Evolutionary conservation across 35 echinoderm and acorn worm species (phyloP).

Genomic region (Heliocidaris erythrogramma): DNA sequence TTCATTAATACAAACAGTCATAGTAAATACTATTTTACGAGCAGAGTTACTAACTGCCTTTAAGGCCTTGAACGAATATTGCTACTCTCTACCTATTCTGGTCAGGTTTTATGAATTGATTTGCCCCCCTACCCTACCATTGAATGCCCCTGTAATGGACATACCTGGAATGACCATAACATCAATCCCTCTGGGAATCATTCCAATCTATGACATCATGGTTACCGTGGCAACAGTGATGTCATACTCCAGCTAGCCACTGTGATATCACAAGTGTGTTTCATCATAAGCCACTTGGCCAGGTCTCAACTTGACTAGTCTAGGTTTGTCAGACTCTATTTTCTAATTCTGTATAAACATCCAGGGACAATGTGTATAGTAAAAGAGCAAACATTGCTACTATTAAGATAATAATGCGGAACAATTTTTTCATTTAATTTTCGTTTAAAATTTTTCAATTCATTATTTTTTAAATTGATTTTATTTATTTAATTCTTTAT

Average conservation of each 20-base stretch:
- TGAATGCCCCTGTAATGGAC: not conserved
- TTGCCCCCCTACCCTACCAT: not conserved
- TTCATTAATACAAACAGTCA: too few relatives aligned
- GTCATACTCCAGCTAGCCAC: not conserved
- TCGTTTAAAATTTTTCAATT: too few relatives aligned
- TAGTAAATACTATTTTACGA: too few relatives aligned
- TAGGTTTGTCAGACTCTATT: not conserved
- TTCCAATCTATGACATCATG: not conserved
- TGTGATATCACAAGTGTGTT: not conserved
- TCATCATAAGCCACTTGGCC: not conserved
- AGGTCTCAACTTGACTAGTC: not conserved
- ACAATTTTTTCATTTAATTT: too few relatives aligned
- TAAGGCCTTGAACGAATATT: not conserved
- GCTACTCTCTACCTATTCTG: not conserved
- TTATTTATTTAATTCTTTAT: too few relatives aligned
- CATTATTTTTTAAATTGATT: too few relatives aligned
- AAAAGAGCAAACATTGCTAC: too few relatives aligned
- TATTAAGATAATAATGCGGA: too few relatives aligned
- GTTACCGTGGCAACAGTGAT: not conserved
- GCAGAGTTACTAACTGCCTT: too few relatives aligned
- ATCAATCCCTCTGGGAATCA: not conserved
- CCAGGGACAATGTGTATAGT: too few relatives aligned
- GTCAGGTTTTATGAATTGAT: not conserved
- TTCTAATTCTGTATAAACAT: not conserved
- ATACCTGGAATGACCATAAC: not conserved